Evolutionary conservation across 2,888 invertebrate species (phyloP).

Genomic region (Tetranychus truncatus): DNA sequence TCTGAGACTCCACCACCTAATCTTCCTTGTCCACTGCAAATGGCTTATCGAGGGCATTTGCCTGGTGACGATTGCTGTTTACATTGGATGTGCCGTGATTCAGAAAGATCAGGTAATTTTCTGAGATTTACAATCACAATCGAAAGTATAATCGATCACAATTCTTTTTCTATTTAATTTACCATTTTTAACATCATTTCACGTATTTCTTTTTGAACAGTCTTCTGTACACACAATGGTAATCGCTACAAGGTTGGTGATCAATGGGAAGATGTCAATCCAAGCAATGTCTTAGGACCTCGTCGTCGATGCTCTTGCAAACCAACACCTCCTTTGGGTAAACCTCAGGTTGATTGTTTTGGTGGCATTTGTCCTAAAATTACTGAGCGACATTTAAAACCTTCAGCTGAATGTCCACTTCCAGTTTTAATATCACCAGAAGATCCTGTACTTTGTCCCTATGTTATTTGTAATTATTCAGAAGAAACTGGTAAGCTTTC

Average conservation of each 20-base stretch:
- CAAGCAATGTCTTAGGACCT: conserved; percentile 16
- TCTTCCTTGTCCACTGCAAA: conserved; percentile 47
- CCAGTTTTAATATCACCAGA: conserved; percentile 26
- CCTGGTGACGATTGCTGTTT: conserved; percentile 66
- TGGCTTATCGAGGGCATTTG: conserved; percentile 45
- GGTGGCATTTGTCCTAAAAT: conserved; percentile 25
- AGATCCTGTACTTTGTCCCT: conserved; percentile 26
- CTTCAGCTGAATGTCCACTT: conserved; percentile 24
- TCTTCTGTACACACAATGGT: conserved; percentile 24
- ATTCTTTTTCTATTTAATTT: not conserved
- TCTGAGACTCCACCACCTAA: conserved; percentile 53
- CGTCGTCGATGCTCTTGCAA: conserved; percentile 19
- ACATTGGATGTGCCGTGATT: conserved; percentile 45
- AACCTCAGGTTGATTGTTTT: conserved; percentile 19
- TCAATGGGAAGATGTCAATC: conserved; percentile 24
- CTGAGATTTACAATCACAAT: no score
- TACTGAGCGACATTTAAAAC: conserved; percentile 24
- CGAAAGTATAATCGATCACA: no score
- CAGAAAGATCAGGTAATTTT: conserved; percentile 18
- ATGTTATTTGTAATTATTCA: conserved; percentile 27
- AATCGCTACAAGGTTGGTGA: conserved; percentile 24
- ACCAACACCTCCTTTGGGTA: conserved; percentile 16
- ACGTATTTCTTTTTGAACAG: conserved; percentile 10
- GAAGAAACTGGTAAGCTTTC: conserved; percentile 22
- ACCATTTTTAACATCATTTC: not conserved